Percentiles rank a stretch among this genome's conserved stretches.
Conservation (phyloP, 2,888 invertebrate species). For the Erebia epiphron region DNA sequence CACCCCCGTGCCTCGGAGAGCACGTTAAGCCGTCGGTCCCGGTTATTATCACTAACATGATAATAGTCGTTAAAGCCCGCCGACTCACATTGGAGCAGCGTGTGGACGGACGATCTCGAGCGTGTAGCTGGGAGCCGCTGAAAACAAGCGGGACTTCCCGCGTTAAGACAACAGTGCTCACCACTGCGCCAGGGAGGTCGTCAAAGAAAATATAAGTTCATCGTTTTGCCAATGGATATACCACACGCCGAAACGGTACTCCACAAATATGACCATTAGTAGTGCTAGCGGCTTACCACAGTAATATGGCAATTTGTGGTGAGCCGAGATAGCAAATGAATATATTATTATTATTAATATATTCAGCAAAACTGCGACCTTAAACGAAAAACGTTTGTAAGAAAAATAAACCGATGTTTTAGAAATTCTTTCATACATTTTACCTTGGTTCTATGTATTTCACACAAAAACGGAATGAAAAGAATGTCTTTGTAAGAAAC, state of each 20-base stretch:
- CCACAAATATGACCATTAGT: conserved; percentile 2
- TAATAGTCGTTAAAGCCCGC: no score
- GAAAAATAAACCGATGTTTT: not conserved
- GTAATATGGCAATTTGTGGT: conserved; percentile 9
- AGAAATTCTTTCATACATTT: conserved; percentile 33
- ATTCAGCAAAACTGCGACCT: not conserved
- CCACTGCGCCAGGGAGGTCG: no score
- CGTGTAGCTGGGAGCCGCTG: no score
- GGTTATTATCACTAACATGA: no score
- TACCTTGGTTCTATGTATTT: conserved; percentile 1
- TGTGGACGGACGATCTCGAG: no score
- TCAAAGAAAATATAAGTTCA: no score
- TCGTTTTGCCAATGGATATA: not conserved
- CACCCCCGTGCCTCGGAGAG: no score
- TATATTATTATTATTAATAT: not conserved
- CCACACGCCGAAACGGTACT: not conserved
- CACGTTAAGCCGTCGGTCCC: no score
- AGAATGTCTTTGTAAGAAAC: conserved; percentile 27
- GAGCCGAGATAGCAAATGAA: not conserved
- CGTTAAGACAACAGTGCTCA: no score
- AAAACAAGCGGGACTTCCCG: no score
- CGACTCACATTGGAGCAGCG: no score
- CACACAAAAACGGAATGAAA: conserved; percentile 22
- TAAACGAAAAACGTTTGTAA: not conserved
- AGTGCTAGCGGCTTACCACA: conserved; percentile 8